Conservation (phyloP, 2,888 invertebrate species). For the Clistopyga incitator region DNA sequence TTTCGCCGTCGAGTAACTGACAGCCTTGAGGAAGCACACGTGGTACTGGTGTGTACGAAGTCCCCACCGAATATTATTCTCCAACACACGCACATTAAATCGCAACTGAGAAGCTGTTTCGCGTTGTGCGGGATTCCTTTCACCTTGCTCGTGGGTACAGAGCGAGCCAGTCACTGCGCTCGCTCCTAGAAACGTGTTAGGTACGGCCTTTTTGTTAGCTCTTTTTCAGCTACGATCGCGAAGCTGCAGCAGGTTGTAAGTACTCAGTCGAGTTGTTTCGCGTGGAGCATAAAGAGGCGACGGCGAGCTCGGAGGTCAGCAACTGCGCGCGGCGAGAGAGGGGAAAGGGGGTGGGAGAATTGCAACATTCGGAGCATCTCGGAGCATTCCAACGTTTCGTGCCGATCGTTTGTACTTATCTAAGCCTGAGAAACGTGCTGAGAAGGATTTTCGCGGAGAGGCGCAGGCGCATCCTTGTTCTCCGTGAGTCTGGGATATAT, state of each 20-base stretch:
- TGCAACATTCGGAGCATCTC: slow-evolving; percentile 7
- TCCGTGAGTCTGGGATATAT: not conserved
- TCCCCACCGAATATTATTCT: slow-evolving; percentile 4
- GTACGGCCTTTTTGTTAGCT: slow-evolving; percentile 31
- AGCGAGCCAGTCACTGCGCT: slow-evolving; percentile 34
- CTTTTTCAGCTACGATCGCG: not conserved
- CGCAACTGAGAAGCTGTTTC: slow-evolving; percentile 42
- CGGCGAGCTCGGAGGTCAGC: not conserved
- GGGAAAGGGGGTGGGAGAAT: not conserved
- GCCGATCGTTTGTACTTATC: not conserved
- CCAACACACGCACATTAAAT: not conserved
- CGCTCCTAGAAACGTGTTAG: slow-evolving; percentile 35
- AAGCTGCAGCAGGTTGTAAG: slow-evolving; percentile 14
- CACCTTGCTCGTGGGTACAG: slow-evolving; percentile 49
- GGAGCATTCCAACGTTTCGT: not conserved
- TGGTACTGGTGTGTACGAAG: slow-evolving; percentile 32
- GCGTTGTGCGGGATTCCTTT: slow-evolving; percentile 59
- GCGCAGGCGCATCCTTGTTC: slow-evolving; percentile 63
- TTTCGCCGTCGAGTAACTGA: slow-evolving; percentile 32
- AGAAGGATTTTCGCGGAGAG: slow-evolving; percentile 25
- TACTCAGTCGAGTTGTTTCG: slow-evolving; percentile 2
- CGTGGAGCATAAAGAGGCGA: not conserved
- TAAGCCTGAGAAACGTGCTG: not conserved
- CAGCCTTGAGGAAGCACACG: slow-evolving; percentile 55
- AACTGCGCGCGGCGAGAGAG: not conserved